These are phyloP conservation scores for Sorex fumeus DNA, from an alignment of 2,113 vertebrate genomes.

Conservation along the genomic window DNA sequence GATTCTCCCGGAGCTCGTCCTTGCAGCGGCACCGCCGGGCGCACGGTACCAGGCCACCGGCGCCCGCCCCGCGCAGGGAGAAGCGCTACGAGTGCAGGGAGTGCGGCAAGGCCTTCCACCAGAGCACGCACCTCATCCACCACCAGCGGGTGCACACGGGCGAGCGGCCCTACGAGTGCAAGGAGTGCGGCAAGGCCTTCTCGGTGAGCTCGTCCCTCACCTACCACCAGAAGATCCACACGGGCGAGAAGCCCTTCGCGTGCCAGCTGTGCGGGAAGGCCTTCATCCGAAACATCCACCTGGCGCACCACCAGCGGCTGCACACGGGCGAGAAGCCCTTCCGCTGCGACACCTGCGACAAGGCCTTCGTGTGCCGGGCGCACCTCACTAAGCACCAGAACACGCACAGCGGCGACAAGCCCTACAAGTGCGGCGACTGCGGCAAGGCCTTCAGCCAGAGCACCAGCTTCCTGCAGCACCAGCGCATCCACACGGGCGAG, in stretches of 20 bases:
- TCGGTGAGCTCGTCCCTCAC: slow-evolving; percentile 81
- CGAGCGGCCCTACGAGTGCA: slow-evolving; percentile 82
- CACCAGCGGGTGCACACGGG: slow-evolving; percentile 85
- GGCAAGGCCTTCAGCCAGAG: slow-evolving; percentile 83
- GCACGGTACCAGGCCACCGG: slow-evolving; percentile 63
- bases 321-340: slow-evolving; percentile 85
- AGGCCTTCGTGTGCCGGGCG: slow-evolving; percentile 82
- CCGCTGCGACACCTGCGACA: slow-evolving; percentile 81
- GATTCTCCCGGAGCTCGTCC: slow-evolving; percentile 71
- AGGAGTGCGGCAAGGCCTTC: slow-evolving; percentile 84
- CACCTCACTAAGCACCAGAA: slow-evolving; percentile 85
- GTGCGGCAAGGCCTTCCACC: slow-evolving; percentile 86
- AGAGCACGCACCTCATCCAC: slow-evolving; percentile 83
- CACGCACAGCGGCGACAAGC: slow-evolving; percentile 80
- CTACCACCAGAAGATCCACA: slow-evolving; percentile 85
- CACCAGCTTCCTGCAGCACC: slow-evolving; percentile 82
- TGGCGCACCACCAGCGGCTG: slow-evolving; percentile 79
- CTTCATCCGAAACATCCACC: slow-evolving; percentile 83
- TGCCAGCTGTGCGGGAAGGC: slow-evolving; percentile 82
- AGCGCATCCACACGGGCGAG: slow-evolving; percentile 83
- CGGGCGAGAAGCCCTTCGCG: slow-evolving; percentile 83
- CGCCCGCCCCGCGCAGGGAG: slow-evolving; percentile 65
- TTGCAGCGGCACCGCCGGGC: slow-evolving; percentile 78
- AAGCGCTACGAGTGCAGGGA: slow-evolving; percentile 83
- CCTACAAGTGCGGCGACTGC: slow-evolving; percentile 80